Percentiles rank a stretch among this genome's conserved stretches.
These are phyloP conservation scores for Augochlora pura DNA, from an alignment of 1,140 invertebrate species.

Conservation along the genomic window DNA sequence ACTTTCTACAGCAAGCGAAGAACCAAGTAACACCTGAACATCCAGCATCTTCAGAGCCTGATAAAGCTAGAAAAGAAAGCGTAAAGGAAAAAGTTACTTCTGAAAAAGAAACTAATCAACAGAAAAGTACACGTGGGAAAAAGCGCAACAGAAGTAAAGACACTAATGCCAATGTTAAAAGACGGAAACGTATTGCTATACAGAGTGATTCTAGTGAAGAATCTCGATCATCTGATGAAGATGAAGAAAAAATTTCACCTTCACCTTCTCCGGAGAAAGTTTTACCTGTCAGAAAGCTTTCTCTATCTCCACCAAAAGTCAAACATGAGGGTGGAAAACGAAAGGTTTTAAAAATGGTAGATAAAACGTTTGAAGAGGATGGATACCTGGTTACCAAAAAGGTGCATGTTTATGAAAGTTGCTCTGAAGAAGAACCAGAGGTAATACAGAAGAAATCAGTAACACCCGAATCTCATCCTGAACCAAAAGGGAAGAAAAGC, in stretches of 20 bases:
- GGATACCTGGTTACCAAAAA: conserved; percentile 76
- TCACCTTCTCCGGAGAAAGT: conserved; percentile 40
- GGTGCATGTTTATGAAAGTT: conserved; percentile 71
- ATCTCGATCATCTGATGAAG: conserved; percentile 59
- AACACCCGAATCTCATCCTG: conserved; percentile 45
- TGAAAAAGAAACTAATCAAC: conserved; percentile 9
- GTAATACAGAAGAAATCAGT: conserved; percentile 25
- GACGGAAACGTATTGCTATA: conserved; percentile 71
- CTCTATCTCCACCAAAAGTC: conserved; percentile 60
- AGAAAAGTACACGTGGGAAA: conserved; percentile 51
- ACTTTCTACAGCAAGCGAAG: conserved; percentile 6
- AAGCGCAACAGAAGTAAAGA: conserved; percentile 69
- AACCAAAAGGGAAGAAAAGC: conserved; percentile 43
- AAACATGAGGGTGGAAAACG: conserved; percentile 66
- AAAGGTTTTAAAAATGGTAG: conserved; percentile 70
- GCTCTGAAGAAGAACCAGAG: conserved; percentile 68
- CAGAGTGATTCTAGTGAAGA: conserved; percentile 70
- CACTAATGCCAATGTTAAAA: conserved; percentile 54
- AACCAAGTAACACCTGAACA: neutral
- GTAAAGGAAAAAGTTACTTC: conserved; percentile 31
- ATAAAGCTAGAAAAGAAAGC: neutral
- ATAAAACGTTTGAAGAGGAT: conserved; percentile 73
- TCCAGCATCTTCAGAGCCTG: neutral
- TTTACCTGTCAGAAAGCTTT: conserved; percentile 40
- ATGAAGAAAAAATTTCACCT: conserved; percentile 48